These are phyloP conservation scores for Chlorops oryzae DNA, from an alignment of 1,140 invertebrate species.

Conservation along the genomic window DNA sequence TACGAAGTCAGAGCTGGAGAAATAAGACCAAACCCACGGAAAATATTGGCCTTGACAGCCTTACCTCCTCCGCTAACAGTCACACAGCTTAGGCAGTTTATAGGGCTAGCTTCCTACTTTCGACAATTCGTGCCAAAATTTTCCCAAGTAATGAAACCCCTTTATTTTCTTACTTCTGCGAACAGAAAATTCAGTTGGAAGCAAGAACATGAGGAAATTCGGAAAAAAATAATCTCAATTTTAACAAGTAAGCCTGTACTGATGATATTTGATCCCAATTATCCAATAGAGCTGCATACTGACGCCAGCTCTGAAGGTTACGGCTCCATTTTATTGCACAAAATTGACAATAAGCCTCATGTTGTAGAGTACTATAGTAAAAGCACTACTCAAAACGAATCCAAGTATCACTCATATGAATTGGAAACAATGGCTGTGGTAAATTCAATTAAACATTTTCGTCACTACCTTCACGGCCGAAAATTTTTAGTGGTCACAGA, in stretches of 20 bases:
- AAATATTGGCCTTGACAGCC: no score
- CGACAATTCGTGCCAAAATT: slow-evolving; percentile 13
- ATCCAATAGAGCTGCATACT: background rate
- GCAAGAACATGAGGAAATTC: no score
- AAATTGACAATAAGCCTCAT: background rate
- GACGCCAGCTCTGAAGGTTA: no score
- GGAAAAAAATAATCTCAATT: no score
- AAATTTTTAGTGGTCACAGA: slow-evolving; percentile 28
- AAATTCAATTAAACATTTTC: slow-evolving; percentile 10
- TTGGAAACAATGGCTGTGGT: background rate
- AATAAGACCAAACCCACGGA: background rate
- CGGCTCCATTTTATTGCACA: slow-evolving; percentile 1
- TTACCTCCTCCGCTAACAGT: no score
- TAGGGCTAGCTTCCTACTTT: slow-evolving; percentile 15
- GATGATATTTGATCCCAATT: no score
- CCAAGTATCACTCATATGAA: no score
- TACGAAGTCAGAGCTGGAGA: background rate
- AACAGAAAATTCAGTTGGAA: slow-evolving; percentile 3
- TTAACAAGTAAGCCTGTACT: no score
- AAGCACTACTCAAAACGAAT: background rate
- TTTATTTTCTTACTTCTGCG: slow-evolving; percentile 5
- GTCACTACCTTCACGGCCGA: slow-evolving; percentile 1
- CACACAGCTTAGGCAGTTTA: slow-evolving; percentile 13
- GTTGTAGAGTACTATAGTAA: slow-evolving; percentile 1
- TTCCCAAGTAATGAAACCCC: slow-evolving; percentile 5